phyloP scores from a whole-genome alignment of 1,140 invertebrate genomes.

The Dendroctonus valens region DNA sequence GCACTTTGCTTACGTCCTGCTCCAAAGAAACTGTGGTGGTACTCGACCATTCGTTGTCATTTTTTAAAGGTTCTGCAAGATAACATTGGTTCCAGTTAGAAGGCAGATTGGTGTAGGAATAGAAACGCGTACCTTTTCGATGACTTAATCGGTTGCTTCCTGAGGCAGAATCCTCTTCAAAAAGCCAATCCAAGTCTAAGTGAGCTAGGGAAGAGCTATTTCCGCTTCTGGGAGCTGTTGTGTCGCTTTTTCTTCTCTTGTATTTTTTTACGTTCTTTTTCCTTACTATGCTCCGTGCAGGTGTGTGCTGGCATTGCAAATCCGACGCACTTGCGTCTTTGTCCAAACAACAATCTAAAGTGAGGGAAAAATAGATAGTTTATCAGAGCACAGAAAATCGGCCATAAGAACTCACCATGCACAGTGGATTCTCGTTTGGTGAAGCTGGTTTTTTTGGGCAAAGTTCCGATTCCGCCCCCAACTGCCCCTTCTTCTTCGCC shows the following conservation, averaged over 20 bases:
- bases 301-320: constrained; percentile 1
- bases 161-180: constrained; percentile 42
- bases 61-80: constrained; percentile 49
- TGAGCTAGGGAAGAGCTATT: constrained; percentile 46
- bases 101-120: background rate
- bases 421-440: too few species aligned
- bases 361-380: too few species aligned
- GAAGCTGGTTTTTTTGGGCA: background rate
- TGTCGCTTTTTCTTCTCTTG: constrained; percentile 31
- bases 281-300: constrained; percentile 26
- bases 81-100: background rate
- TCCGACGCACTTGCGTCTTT: background rate
- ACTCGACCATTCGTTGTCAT: constrained; percentile 56
- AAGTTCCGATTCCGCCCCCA: background rate
- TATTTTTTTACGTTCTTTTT: constrained; percentile 40
- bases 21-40: constrained; percentile 58
- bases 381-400: too few species aligned
- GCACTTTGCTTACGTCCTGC: constrained; percentile 53
- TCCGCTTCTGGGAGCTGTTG: constrained; percentile 30
- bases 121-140: constrained; percentile 36
- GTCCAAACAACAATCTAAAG: background rate
- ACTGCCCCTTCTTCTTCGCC: background rate
- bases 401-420: too few species aligned
- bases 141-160: constrained; percentile 35
- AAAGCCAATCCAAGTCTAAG: constrained; percentile 49